Evolutionary conservation across 2,113 vertebrate genomes (phyloP).

Genomic region (Tylochromis polylepis): DNA sequence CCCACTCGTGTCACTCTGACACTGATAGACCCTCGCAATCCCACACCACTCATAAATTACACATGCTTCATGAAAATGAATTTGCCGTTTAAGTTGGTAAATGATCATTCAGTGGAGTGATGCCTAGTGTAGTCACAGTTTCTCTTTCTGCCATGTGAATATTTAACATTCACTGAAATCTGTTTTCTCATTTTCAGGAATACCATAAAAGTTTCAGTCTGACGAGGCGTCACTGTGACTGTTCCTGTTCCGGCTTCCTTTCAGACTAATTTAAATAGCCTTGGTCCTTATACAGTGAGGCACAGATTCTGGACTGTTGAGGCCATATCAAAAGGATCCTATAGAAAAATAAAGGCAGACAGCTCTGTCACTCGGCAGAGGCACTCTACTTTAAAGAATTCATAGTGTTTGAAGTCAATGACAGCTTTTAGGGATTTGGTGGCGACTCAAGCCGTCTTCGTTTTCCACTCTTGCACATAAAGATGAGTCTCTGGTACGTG

Average conservation of each 20-base stretch:
- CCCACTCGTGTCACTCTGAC: slow-evolving; percentile 59
- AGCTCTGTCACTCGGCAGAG: slow-evolving; percentile 21
- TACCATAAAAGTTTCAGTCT: neutral
- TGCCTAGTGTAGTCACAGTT: neutral
- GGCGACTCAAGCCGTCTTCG: slow-evolving; percentile 39
- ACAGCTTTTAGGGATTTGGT: slow-evolving; percentile 70
- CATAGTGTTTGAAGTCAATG: slow-evolving; percentile 63
- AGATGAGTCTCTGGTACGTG: slow-evolving; percentile 8
- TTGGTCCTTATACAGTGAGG: neutral
- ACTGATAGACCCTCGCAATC: slow-evolving; percentile 39
- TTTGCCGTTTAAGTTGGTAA: slow-evolving; percentile 51
- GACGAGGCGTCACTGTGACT: neutral
- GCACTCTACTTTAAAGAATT: slow-evolving; percentile 46
- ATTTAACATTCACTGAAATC: neutral
- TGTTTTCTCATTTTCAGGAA: neutral
- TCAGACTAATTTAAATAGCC: neutral
- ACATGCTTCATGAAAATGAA: slow-evolving; percentile 49
- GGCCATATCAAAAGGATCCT: slow-evolving; percentile 52
- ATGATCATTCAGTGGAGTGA: slow-evolving; percentile 32
- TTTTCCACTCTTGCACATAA: slow-evolving; percentile 37
- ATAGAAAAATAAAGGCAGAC: slow-evolving; percentile 47
- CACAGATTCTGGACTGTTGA: slow-evolving; percentile 21
- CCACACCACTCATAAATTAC: slow-evolving; percentile 57
- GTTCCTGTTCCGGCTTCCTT: neutral
- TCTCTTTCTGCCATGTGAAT: neutral